Evolutionary conservation across 2,113 vertebrate genomes (phyloP).

Genomic region (Leiothrix lutea): DNA sequence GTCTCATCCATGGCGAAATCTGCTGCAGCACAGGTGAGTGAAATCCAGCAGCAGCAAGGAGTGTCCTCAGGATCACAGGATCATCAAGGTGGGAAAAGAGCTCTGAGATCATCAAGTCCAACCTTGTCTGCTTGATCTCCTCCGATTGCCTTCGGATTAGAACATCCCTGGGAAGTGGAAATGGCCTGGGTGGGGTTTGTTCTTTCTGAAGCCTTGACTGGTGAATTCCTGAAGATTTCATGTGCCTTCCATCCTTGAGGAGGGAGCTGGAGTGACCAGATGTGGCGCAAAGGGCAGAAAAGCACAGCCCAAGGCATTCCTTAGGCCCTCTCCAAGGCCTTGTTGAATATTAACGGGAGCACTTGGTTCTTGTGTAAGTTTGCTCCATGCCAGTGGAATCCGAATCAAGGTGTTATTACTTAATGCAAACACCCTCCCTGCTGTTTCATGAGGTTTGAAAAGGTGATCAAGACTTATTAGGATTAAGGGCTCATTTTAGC

Average conservation of each 20-base stretch:
- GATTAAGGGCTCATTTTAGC: slow-evolving; percentile 42
- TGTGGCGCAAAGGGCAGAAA: not conserved
- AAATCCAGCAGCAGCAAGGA: not conserved
- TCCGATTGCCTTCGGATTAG: not conserved
- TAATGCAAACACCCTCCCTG: not conserved
- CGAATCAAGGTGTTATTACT: not conserved
- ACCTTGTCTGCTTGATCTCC: not conserved
- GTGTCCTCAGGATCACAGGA: not conserved
- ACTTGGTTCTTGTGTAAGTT: not conserved
- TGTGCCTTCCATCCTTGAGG: not conserved
- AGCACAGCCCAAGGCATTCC: not conserved
- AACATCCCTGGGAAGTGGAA: not conserved
- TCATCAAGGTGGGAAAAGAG: not conserved
- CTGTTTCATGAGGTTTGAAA: not conserved
- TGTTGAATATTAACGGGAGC: not conserved
- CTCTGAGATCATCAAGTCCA: not conserved
- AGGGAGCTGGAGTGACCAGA: not conserved
- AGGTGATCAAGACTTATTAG: slow-evolving; percentile 48
- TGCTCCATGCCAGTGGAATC: not conserved
- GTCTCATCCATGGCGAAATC: not conserved
- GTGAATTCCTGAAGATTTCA: not conserved
- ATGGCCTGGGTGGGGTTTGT: accelerated
- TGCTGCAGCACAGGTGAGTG: not conserved
- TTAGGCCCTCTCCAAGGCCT: not conserved
- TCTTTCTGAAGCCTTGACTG: not conserved